Percentiles rank a stretch among this genome's conserved stretches.
These are phyloP conservation scores for Elephantulus edwardii DNA, from an alignment of 2,113 vertebrate genomes.

Conservation along the genomic window DNA sequence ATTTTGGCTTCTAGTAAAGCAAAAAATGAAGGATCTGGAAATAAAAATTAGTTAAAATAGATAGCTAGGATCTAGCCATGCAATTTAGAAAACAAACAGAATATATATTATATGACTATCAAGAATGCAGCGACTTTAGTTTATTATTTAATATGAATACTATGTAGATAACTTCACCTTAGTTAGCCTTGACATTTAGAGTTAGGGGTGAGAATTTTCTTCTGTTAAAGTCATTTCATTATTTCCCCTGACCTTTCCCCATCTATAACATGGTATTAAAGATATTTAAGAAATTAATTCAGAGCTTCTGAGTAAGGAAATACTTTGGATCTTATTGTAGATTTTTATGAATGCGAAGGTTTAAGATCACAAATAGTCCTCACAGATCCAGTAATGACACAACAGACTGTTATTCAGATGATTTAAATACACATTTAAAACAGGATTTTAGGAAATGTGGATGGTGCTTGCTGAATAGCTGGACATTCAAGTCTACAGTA, in stretches of 20 bases:
- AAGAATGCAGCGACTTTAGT: no score
- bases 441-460: slow-evolving; percentile 37
- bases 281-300: slow-evolving; percentile 41
- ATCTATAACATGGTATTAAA: slow-evolving; percentile 41
- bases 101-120: not conserved
- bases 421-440: slow-evolving; percentile 56
- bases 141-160: no score
- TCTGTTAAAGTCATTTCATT: slow-evolving; percentile 19
- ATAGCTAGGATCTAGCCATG: not conserved
- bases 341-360: slow-evolving; percentile 7
- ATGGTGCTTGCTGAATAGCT: not conserved
- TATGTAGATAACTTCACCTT: not conserved
- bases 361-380: slow-evolving; percentile 49
- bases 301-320: slow-evolving; percentile 42
- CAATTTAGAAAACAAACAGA: slow-evolving; percentile 28
- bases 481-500: not conserved
- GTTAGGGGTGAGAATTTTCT: not conserved
- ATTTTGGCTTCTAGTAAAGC: slow-evolving; percentile 4
- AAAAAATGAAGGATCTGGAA: slow-evolving; percentile 47
- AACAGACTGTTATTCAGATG: slow-evolving; percentile 50
- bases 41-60: slow-evolving; percentile 35
- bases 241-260: slow-evolving; percentile 5
- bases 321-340: slow-evolving; percentile 22
- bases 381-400: slow-evolving; percentile 51
- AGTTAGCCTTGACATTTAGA: not conserved